Evolutionary conservation across 2,888 invertebrate species (phyloP), one percentile per base, ranked within the genome.

Genomic region (Allolobophora icterica): DNA sequence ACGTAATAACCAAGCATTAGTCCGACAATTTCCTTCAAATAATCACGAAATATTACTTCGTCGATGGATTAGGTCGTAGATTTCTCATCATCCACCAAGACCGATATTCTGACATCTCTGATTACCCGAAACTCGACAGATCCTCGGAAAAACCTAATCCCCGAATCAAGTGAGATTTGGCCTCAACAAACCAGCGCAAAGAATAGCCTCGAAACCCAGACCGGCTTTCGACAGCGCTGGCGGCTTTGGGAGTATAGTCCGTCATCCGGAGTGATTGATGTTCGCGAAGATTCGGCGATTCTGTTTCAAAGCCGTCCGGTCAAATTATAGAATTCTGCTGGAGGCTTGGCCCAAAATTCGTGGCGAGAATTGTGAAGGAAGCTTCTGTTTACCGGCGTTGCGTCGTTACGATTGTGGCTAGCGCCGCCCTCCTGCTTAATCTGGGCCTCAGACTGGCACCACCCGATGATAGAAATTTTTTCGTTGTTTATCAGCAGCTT

Each of bases 31-130:
- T n/a, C n/a, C 71, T 71, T 71, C 30, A n/a, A 30, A 71, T 71
- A 71, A 71, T 71, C 71, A 71, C 30, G 71, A n/a, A n/a, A 71
- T 71, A 71, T 71, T 71, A 71, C n/a, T 71, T 71, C 71, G n/a
- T 71, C 30, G 30, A n/a, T 71, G n/a, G 30, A 71, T 71, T n/a
- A 52, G 21, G 4, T 5, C 6, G 42, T 42, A 13, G 1, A 19
- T 15, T 52, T 52, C 52, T 19, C 52, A 52, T 52, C 52, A 52
- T 52, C 13, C n/a, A 71, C 30, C 4, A 2, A 71, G 38, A 52
- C 52, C 30, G 17, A n/a, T n/a, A 71, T 30, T 71, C 71, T 71
- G 71, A 71, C 71, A n/a, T 30, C 8, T n/a, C 30, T 71, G 30
- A 71, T 71, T 71, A n/a, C n/a, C n/a, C 30, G 30, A 1, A n/a